Evolutionary conservation across 1,140 invertebrate species (phyloP), one percentile per base, ranked within the genome.

Genomic region (Lithobius niger): DNA sequence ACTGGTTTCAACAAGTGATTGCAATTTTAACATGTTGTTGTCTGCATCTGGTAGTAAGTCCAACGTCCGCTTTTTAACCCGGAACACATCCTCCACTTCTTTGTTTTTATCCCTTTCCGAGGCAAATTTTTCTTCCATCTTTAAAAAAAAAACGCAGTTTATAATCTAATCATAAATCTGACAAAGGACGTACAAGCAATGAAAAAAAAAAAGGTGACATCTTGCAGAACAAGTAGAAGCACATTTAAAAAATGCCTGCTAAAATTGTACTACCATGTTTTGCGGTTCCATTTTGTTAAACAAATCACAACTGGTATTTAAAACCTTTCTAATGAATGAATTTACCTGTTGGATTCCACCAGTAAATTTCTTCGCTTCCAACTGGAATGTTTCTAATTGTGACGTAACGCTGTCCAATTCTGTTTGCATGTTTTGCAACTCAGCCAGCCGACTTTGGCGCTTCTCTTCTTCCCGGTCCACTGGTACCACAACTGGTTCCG

Each of bases 11-110:
- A 84, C 76, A 3, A 79, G 62, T 49, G 65, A 64, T 68, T 80
- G 73, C 26, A 83, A 61, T 68, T 83, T 83, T 3, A 68, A 64
- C 36, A 84, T 71, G 65, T 83, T 84, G 40, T 76, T 74, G 44
- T 81, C 78, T 6, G 75, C 75, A 62, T 81, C 72, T 60, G 77
- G 71, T 40, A 83, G 65, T 18, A 86, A 67, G 60, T 80, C 77
- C 16, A 79, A 71, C 0, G 80, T 79, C 65, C 76, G 77, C 54
- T 76, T 75, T 66, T 79, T 79, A 18, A 73, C 67, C 52, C 59
- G 62, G 55, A 64, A 70, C 1, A 55, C 59, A 15, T 70, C 66
- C 55, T 73, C 65, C 57, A 69, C 65, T 18, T 69, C 66, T 16
- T 58, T 31, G 27, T 62, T 64, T 42, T 60, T 57, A 27, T 61